Percentiles rank a stretch among this genome's conserved stretches.
These are phyloP conservation scores for Andrena trimmerana DNA, from an alignment of 2,888 invertebrate genomes.

Conservation along the genomic window DNA sequence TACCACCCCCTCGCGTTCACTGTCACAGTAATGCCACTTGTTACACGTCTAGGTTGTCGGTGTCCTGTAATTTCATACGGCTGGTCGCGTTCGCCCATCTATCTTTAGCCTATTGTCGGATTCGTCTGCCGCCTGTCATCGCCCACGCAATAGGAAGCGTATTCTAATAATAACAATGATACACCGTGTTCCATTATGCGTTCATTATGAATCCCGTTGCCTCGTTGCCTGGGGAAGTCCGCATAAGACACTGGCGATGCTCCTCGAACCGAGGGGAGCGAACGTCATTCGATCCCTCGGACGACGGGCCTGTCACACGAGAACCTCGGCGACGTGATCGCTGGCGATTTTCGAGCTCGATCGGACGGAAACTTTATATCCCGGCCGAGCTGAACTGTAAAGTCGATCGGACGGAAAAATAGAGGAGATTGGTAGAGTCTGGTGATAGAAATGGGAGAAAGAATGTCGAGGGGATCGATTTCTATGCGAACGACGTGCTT, in stretches of 20 bases:
- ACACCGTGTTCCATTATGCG: constrained; percentile 2
- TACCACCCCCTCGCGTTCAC: not conserved
- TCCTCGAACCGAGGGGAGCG: not conserved
- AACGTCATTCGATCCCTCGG: not conserved
- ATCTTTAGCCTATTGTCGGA: constrained; percentile 9
- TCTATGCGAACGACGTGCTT: constrained; percentile 17
- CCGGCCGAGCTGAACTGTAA: not conserved
- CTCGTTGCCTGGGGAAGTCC: not conserved
- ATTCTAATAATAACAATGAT: constrained; percentile 8
- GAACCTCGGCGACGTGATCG: no score
- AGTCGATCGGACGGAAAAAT: constrained; percentile 10
- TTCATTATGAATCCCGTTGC: not conserved
- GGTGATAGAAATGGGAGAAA: not conserved
- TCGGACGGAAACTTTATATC: constrained; percentile 8
- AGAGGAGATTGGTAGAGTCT: not conserved
- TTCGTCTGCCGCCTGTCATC: not conserved
- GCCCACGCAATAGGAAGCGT: not conserved
- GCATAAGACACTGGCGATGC: not conserved
- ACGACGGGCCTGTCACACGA: not conserved
- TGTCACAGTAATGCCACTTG: constrained; percentile 14
- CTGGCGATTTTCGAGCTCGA: not conserved
- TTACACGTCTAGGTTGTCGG: not conserved
- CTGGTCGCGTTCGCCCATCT: no score
- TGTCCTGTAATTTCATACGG: constrained; percentile 1
- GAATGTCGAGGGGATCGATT: constrained; percentile 14